Percentiles rank a stretch among this genome's conserved stretches.
Conservation (phyloP, 2,797 vertebrate species). For the Semaprochilodus insignis region DNA sequence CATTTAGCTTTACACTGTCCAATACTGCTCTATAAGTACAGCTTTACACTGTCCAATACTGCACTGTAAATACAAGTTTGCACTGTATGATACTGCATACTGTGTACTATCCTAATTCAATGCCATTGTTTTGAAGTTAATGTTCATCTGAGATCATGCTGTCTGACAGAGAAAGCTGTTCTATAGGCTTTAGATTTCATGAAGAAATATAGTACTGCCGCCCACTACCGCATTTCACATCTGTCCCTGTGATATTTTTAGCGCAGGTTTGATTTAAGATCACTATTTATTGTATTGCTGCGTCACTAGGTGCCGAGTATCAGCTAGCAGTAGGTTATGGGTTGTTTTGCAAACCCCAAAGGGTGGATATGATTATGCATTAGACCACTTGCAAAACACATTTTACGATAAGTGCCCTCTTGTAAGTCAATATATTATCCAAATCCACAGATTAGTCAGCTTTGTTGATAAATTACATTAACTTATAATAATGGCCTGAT, state of each 20-base stretch:
- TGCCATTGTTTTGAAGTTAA: too few species aligned
- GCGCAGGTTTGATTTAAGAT: background rate
- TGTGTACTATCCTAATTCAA: too few species aligned
- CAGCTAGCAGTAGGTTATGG: background rate
- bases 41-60: too few species aligned
- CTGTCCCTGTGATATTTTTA: background rate
- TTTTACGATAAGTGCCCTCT: background rate
- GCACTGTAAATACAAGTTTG: too few species aligned
- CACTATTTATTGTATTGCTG: background rate
- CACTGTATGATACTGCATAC: too few species aligned
- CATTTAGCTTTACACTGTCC: too few species aligned
- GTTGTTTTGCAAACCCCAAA: background rate
- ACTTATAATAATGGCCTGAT: background rate
- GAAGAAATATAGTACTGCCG: background rate
- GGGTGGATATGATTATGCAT: background rate
- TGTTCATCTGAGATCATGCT: too few species aligned
- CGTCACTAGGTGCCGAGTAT: background rate
- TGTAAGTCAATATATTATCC: background rate
- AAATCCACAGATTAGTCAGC: background rate
- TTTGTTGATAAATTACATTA: background rate
- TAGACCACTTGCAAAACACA: background rate
- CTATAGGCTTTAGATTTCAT: background rate
- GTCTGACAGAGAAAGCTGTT: too few species aligned
- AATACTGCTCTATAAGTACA: too few species aligned
- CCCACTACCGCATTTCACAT: background rate